Evolutionary conservation across 2,888 invertebrate genomes (phyloP).

Genomic region (Automeris io): DNA sequence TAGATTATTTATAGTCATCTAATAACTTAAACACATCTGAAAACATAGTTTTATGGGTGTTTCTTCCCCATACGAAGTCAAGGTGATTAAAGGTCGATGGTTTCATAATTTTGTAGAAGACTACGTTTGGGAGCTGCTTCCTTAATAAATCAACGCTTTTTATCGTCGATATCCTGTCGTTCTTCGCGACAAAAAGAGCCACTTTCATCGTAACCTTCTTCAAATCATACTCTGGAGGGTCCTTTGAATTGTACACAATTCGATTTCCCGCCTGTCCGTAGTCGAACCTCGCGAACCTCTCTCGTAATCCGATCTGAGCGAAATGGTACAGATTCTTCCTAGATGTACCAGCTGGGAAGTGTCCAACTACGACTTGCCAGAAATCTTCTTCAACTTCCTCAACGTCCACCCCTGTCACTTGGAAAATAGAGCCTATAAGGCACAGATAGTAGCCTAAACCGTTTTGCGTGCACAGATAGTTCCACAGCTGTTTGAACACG

Average conservation of each 20-base stretch:
- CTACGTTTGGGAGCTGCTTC: constrained; percentile 10
- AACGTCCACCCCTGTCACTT: background rate
- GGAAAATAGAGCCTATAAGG: no score
- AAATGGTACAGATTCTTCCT: constrained; percentile 1
- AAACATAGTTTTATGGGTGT: no score
- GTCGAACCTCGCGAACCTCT: constrained; percentile 21
- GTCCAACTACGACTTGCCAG: background rate
- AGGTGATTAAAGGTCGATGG: constrained; percentile 10
- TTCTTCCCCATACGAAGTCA: constrained; percentile 16
- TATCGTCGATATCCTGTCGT: constrained; percentile 13
- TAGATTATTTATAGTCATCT: no score
- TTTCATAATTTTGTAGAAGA: constrained; percentile 6
- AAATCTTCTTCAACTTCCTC: constrained; percentile 1
- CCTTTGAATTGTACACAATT: background rate
- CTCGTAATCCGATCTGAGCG: background rate
- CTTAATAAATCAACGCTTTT: constrained; percentile 9
- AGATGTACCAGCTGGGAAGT: constrained; percentile 1
- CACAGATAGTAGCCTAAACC: no score
- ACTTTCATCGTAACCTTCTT: constrained; percentile 19
- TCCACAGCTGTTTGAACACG: no score
- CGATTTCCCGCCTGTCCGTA: constrained; percentile 20
- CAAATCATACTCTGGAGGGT: constrained; percentile 29
- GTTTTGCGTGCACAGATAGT: no score
- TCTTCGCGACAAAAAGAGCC: constrained; percentile 10
- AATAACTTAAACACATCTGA: no score